A percentile compares a stretch with the other conserved stretches of the same genome.
Evolutionary conservation across 1,140 invertebrate species (phyloP).

Genomic region (Paraescarpia echinospica): DNA sequence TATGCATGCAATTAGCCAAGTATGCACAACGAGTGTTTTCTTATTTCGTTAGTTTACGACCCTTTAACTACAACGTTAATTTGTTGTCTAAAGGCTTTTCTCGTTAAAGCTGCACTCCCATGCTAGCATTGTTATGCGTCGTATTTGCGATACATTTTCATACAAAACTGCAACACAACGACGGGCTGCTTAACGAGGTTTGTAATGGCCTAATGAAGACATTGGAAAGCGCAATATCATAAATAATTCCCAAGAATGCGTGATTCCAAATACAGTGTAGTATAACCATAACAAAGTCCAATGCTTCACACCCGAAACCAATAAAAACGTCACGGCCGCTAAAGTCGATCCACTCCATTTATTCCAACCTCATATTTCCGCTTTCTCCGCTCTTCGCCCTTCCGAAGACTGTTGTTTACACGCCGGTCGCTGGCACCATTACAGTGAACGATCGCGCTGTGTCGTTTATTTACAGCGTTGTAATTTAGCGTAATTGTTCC

Average conservation of each 20-base stretch:
- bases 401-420: neutral
- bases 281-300: neutral
- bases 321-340: neutral
- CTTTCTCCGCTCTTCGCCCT: neutral
- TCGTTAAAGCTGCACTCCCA: too few relatives aligned
- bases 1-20: too few relatives aligned
- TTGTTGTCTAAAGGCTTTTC: too few relatives aligned
- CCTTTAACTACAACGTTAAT: too few relatives aligned
- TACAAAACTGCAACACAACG: neutral
- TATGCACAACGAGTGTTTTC: too few relatives aligned
- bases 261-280: neutral
- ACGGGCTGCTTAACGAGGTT: neutral
- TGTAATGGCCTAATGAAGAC: constrained; percentile 1
- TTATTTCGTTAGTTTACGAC: too few relatives aligned
- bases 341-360: neutral
- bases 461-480: neutral
- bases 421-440: neutral
- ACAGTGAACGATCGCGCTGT: neutral
- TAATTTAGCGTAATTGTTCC: neutral
- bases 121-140: too few relatives aligned
- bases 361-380: neutral
- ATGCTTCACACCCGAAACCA: neutral
- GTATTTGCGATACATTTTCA: neutral
- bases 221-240: neutral
- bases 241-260: neutral